A percentile compares a stretch with the other conserved stretches of the same genome.
Evolutionary conservation across 2,888 invertebrate genomes (phyloP).

Genomic region (Chorisops tibialis): DNA sequence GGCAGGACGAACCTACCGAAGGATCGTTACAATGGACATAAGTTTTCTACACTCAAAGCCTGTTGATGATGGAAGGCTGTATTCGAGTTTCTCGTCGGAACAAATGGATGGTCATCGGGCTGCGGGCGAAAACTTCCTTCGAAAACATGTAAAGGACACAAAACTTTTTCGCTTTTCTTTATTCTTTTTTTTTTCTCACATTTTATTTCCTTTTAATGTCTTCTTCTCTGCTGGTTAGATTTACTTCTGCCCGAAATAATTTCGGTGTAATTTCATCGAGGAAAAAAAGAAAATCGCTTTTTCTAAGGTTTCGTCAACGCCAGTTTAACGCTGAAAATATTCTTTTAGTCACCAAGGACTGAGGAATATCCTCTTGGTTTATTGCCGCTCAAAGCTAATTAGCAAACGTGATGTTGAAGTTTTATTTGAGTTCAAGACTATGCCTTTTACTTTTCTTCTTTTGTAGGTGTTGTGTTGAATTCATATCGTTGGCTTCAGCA

Average conservation of each 20-base stretch:
- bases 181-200: too few relatives aligned
- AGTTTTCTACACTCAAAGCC: not conserved
- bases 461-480: not conserved
- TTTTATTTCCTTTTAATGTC: too few relatives aligned
- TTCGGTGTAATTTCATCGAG: too few relatives aligned
- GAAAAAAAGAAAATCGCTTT: too few relatives aligned
- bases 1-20: not conserved
- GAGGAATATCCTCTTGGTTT: conserved; percentile 21
- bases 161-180: too few relatives aligned
- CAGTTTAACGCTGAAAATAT: too few relatives aligned
- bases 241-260: too few relatives aligned
- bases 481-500: not conserved
- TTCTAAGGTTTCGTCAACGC: too few relatives aligned
- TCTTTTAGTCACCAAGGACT: not conserved
- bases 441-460: conserved; percentile 1
- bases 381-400: conserved; percentile 32
- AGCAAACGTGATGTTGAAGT: conserved; percentile 31
- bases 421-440: conserved; percentile 27
- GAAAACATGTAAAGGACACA: not conserved
- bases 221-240: too few relatives aligned
- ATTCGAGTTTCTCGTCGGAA: not conserved
- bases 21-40: not conserved
- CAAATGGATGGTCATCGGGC: not conserved
- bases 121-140: not conserved
- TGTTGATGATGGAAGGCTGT: not conserved